phyloP scores from a whole-genome alignment of 2,888 invertebrate species.

The Sesia apiformis region DNA sequence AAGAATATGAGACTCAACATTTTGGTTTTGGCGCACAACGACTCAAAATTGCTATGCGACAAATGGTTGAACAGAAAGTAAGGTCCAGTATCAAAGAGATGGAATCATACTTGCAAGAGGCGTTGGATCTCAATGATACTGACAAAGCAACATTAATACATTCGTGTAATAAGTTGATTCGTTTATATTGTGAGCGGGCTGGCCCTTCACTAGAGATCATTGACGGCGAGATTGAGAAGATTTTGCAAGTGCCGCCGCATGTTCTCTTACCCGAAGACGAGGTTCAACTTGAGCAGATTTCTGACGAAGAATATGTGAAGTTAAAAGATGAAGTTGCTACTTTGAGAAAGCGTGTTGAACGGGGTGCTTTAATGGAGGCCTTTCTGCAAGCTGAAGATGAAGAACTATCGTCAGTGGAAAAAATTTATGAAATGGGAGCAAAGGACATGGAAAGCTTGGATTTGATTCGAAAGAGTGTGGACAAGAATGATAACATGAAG shows the following conservation, averaged over 20 bases:
- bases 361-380: conserved; percentile 55
- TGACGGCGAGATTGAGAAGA: conserved; percentile 50
- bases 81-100: conserved; percentile 49
- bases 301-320: conserved; percentile 44
- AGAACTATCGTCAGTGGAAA: conserved; percentile 45
- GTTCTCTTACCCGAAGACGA: conserved; percentile 57
- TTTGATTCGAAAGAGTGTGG: conserved; percentile 34
- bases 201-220: conserved; percentile 44
- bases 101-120: conserved; percentile 47
- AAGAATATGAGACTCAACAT: conserved; percentile 67
- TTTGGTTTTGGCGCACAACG: conserved; percentile 64
- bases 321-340: conserved; percentile 47
- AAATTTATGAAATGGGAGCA: conserved; percentile 50
- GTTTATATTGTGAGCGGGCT: conserved; percentile 50
- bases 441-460: conserved; percentile 57
- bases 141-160: conserved; percentile 45
- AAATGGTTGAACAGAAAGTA: conserved; percentile 64
- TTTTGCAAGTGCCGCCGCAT: conserved; percentile 49
- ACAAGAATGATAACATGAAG: conserved; percentile 28
- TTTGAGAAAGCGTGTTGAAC: conserved; percentile 44
- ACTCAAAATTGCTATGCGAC: conserved; percentile 55
- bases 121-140: conserved; percentile 50
- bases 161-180: conserved; percentile 53
- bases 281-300: conserved; percentile 40
- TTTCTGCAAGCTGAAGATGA: conserved; percentile 50